Conservation (phyloP, 2,888 invertebrate genomes). For the Rhagium mordax region DNA sequence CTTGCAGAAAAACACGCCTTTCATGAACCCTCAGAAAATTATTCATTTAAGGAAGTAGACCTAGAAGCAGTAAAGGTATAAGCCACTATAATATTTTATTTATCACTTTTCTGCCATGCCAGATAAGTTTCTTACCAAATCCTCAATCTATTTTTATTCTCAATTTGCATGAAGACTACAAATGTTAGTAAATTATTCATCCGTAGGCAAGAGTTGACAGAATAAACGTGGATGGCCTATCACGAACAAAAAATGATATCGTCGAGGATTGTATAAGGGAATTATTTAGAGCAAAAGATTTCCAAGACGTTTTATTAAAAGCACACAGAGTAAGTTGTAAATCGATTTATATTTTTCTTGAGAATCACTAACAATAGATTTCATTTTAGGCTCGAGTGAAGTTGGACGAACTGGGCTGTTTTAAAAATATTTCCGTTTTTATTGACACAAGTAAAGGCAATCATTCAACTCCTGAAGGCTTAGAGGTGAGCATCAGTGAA, state of each 20-base stretch:
- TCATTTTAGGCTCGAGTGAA: slow-evolving; percentile 78
- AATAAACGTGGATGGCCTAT: slow-evolving; percentile 88
- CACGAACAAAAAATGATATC: slow-evolving; percentile 91
- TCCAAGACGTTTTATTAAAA: slow-evolving; percentile 85
- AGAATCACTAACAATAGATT: not conserved
- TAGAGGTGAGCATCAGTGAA: slow-evolving; percentile 76
- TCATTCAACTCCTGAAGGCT: slow-evolving; percentile 83
- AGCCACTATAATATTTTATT: not conserved
- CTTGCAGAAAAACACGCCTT: slow-evolving; percentile 44
- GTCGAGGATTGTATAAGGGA: slow-evolving; percentile 84
- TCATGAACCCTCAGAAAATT: slow-evolving; percentile 47
- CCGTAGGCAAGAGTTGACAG: slow-evolving; percentile 86
- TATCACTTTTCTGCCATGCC: not conserved
- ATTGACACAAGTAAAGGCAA: slow-evolving; percentile 91
- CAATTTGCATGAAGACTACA: no score
- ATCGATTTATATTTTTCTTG: not conserved
- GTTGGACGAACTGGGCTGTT: slow-evolving; percentile 89
- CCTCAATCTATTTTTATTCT: no score
- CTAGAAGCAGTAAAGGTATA: slow-evolving; percentile 73
- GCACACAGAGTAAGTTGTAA: slow-evolving; percentile 74
- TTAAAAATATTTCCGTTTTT: slow-evolving; percentile 86
- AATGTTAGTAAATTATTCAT: slow-evolving; percentile 19
- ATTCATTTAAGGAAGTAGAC: slow-evolving; percentile 68
- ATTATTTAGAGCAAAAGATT: slow-evolving; percentile 87
- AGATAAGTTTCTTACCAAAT: not conserved